Evolutionary conservation across 2,888 invertebrate species (phyloP).

Genomic region (Scotopteryx bipunctaria): DNA sequence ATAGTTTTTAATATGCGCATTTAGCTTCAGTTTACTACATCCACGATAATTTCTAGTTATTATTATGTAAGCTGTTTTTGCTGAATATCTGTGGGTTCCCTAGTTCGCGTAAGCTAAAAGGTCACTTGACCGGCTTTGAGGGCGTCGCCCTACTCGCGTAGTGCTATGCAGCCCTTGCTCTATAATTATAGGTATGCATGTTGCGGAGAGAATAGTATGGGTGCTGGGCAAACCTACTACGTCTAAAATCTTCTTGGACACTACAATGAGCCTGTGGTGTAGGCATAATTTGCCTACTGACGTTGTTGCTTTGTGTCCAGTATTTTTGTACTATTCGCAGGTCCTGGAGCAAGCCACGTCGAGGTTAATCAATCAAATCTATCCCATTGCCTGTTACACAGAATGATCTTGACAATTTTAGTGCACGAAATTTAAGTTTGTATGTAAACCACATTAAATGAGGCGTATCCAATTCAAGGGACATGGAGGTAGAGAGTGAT

Average conservation of each 20-base stretch:
- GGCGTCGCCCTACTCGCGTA: conserved; percentile 59
- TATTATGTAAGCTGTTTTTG: conserved; percentile 28
- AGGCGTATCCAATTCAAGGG: too few relatives aligned
- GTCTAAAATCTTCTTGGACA: too few relatives aligned
- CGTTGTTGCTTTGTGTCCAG: too few relatives aligned
- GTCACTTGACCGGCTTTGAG: conserved; percentile 69
- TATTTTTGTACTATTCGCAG: too few relatives aligned
- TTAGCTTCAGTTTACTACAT: conserved; percentile 11
- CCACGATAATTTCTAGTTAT: conserved; percentile 14
- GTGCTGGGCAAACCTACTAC: too few relatives aligned
- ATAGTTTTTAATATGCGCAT: conserved; percentile 26
- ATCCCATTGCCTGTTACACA: too few relatives aligned
- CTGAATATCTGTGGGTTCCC: conserved; percentile 38
- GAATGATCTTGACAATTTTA: too few relatives aligned
- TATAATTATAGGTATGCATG: conserved; percentile 39
- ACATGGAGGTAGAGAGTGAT: too few relatives aligned
- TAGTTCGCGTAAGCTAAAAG: conserved; percentile 58
- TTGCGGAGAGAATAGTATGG: conserved; percentile 33
- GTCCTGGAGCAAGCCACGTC: neutral
- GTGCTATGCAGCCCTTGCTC: conserved; percentile 27
- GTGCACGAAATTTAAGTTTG: too few relatives aligned
- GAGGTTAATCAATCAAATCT: neutral
- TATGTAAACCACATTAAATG: too few relatives aligned
- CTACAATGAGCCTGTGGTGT: too few relatives aligned
- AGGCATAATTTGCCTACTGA: too few relatives aligned